These are phyloP conservation scores for Diplosoma virens DNA, from an alignment of 23 tunicate species.

Conservation along the genomic window DNA sequence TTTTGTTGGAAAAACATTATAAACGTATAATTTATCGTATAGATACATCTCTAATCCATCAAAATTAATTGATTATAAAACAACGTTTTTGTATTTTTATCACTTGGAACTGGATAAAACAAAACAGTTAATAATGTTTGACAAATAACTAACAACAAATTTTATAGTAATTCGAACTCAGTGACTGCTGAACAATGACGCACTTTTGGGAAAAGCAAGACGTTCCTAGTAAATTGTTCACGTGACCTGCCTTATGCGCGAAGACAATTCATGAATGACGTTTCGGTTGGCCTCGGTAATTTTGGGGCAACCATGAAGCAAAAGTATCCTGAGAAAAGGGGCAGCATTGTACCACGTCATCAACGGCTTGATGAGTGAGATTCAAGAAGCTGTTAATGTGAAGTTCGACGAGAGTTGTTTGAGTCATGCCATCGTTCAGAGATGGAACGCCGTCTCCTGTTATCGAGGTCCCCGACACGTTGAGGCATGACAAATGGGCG, in stretches of 20 bases:
- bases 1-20: too few species aligned
- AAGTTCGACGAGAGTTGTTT: conserved; percentile 37
- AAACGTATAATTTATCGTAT: too few species aligned
- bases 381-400: conserved; percentile 55
- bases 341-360: conserved; percentile 31
- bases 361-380: conserved; percentile 51
- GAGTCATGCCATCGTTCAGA: conserved; percentile 29
- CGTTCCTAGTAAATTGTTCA: conserved; percentile 84
- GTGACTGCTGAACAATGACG: too few species aligned
- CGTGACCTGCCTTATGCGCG: conserved; percentile 53
- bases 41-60: too few species aligned
- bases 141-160: too few species aligned
- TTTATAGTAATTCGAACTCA: too few species aligned
- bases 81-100: too few species aligned
- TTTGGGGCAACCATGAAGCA: conserved; percentile 71
- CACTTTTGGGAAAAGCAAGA: too few species aligned
- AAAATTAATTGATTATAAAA: too few species aligned
- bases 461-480: conserved; percentile 51
- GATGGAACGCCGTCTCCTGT: conserved; percentile 56
- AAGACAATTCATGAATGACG: neutral
- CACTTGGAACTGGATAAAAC: too few species aligned
- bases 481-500: conserved; percentile 25
- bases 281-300: conserved; percentile 38
- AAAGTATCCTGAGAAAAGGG: conserved; percentile 33
- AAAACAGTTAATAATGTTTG: too few species aligned